Base-by-base conservation (phyloP, 2,888 invertebrate species). In the Leucania comma region DNA sequence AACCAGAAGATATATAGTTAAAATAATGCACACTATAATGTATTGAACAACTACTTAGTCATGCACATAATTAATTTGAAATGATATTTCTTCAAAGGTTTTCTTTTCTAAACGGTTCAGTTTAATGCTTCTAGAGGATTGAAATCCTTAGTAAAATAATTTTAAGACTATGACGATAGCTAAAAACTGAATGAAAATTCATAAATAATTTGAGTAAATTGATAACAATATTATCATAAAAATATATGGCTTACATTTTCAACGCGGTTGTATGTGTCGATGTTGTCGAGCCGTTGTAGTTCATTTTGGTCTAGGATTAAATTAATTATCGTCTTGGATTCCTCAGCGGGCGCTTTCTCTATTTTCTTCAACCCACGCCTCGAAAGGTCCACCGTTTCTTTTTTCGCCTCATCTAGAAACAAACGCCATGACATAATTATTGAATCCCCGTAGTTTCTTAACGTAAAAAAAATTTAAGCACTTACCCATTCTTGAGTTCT, bases 271-370 rank as follows among this genome's bases (percentile, higher is more conserved):
- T 98, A 98, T 38, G 97, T 97, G 87, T 98, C 98, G 83, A 99
- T 97, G 93, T 98, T 98, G 92, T 99, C 99, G 86, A 99, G 96
- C 86, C 98, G 97, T 88, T 98, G 98, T 76, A 99, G 94, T 90
- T 98, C 98, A 96, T 99, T 99, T 89, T 98, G 98, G 90, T 99
- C 98, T 64, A 98, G 96, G 84, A 98, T 97, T 84, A 98, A 96
- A 84, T 97, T 97, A 75, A 97, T 97, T 87, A 97, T 96, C 78
- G 96, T 96, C 89, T 97, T 97, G 38, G 97, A 96, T 92, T 98
- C 97, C 74, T 97, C 97, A 67, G 96, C 94, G 79, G 97, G 97
- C 88, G 97, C 97, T 94, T 97, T 97, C 91, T 97, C 97, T 87
- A 98, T 96, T 96, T 98, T 98, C 92, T 98, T 98, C 85, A 98